Evolutionary conservation across 2,797 vertebrate genomes (phyloP), one percentile per base, ranked within the genome.

Genomic region (Lutjanus campechanus): DNA sequence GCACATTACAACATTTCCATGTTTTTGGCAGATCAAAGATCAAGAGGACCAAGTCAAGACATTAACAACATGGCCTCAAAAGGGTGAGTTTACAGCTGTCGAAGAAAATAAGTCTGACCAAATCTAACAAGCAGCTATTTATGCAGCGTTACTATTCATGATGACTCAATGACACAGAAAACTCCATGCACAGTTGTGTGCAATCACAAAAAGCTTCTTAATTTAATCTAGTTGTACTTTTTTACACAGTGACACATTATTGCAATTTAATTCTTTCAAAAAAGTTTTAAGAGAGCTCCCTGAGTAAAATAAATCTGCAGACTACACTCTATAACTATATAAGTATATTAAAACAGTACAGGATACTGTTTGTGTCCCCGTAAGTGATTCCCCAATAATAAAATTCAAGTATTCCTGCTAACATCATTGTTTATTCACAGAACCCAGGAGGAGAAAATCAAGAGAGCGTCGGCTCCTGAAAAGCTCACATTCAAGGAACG

Each of bases 401-500:
- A 2, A 61, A 53, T 74, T 84, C 78, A 82, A 85, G 83, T 83
- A 65, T 79, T 73, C 59, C n/a, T 68, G 13, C 40, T 82, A 7
- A 51, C 44, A 9, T 59, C 0, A 11, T 7, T 61, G 25, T 79
- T 60, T 53, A 9, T 70, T 81, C 25, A 50, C 89, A 95, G 92
- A 61, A 77, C 70, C 20, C 76, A 62, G 59, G 59, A 86, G 20
- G 74, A 88, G 29, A 78, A 76, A 22, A 72, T 58, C 13, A 61
- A 71, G 72, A 81, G 61, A 25, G 44, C 1, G 1, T 41, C 46
- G 0, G 90, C 91, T 79, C 93, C 94, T 1, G 95, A 96, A 68
- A 94, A 91, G 56, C 93, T 95, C 50, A 74, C 92, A 0, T 96
- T 96, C 79, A 94, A 85, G 71, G 92, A 95, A 74, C 92, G 94